phyloP scores from a whole-genome alignment of 2,888 invertebrate genomes.

The Sclerodermus sp. region DNA sequence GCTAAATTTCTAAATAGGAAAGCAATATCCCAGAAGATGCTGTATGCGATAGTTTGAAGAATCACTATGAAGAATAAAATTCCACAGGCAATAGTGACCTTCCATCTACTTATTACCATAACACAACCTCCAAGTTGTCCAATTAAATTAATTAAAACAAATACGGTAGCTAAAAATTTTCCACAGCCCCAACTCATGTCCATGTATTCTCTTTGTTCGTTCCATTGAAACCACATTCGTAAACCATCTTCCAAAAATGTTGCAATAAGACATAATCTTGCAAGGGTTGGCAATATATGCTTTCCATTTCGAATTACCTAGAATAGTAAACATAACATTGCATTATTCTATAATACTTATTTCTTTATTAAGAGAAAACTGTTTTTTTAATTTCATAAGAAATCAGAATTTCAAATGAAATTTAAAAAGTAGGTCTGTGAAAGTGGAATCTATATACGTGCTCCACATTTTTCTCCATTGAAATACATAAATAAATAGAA shows the following conservation, averaged over 20 bases:
- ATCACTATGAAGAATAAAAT: constrained; percentile 94
- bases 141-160: constrained; percentile 92
- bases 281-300: constrained; percentile 90
- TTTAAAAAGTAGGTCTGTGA: constrained; percentile 19
- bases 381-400: not conserved
- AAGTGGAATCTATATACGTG: no score
- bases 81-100: constrained; percentile 90
- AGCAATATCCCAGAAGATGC: constrained; percentile 97
- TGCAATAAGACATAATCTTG: constrained; percentile 94
- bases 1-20: constrained; percentile 96
- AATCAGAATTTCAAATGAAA: no score
- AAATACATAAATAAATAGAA: no score
- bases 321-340: constrained; percentile 18
- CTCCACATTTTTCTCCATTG: no score
- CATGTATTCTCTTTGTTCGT: constrained; percentile 96
- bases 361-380: no score
- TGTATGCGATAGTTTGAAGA: constrained; percentile 93
- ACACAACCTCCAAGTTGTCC: constrained; percentile 96
- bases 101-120: constrained; percentile 91
- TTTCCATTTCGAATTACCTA: constrained; percentile 93
- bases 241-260: constrained; percentile 99
- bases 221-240: constrained; percentile 99
- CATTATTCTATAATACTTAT: no score
- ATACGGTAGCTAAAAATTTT: constrained; percentile 87
- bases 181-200: constrained; percentile 97